phyloP scores from a whole-genome alignment of 2,113 vertebrate species.

The Eclectus roratus region DNA sequence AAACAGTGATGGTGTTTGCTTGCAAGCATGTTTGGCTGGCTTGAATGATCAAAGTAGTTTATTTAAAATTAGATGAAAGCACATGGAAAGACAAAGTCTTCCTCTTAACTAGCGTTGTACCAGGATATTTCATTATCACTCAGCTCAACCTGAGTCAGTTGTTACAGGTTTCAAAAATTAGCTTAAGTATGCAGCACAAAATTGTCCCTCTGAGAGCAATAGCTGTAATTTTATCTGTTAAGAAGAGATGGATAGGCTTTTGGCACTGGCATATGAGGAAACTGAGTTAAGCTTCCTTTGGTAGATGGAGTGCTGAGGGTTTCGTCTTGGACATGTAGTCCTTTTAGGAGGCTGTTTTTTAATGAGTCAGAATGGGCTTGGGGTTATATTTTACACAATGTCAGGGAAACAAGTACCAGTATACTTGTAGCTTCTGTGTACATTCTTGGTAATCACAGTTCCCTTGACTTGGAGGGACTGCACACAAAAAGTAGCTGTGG shows the following conservation, averaged over 20 bases:
- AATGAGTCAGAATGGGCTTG: background rate
- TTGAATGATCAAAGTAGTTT: background rate
- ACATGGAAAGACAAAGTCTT: background rate
- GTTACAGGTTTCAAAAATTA: slow-evolving; percentile 34
- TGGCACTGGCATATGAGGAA: background rate
- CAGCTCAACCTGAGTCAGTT: slow-evolving; percentile 5
- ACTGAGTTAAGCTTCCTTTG: background rate
- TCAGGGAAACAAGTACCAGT: background rate
- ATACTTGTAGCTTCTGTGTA: background rate
- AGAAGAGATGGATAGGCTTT: background rate
- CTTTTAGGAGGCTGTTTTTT: background rate
- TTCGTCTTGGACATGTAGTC: background rate
- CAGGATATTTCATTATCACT: background rate
- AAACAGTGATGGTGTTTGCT: background rate
- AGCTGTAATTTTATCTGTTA: background rate
- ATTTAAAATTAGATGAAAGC: slow-evolving; percentile 8
- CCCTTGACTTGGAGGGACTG: background rate
- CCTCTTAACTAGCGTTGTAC: background rate
- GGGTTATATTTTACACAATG: background rate
- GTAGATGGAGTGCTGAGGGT: background rate
- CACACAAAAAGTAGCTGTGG: background rate
- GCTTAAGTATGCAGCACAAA: background rate
- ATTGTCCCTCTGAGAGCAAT: background rate
- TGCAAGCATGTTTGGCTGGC: background rate
- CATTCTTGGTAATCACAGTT: background rate